Evolutionary conservation across 2,888 invertebrate genomes (phyloP).

Genomic region (Andrena chrysosceles): DNA sequence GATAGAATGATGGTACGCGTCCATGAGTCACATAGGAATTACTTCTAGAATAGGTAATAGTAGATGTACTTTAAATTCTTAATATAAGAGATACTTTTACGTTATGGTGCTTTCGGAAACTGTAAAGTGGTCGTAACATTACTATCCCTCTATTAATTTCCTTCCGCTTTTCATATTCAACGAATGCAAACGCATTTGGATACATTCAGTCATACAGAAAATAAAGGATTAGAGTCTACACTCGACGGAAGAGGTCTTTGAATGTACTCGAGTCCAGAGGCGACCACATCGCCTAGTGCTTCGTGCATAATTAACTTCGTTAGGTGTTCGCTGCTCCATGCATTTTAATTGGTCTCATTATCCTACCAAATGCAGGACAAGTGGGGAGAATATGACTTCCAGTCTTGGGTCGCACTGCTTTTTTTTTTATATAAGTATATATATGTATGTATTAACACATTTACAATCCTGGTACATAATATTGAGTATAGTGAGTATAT

Average conservation of each 20-base stretch:
- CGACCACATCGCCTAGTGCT: no score
- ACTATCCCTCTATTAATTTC: background rate
- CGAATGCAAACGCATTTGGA: no score
- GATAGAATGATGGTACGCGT: background rate
- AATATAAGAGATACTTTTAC: no score
- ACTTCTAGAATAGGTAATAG: background rate
- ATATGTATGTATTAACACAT: constrained; percentile 62
- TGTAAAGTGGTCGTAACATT: no score
- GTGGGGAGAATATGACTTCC: background rate
- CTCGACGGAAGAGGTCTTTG: background rate
- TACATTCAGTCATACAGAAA: no score
- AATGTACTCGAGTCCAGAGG: background rate
- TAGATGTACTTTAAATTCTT: background rate
- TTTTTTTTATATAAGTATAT: constrained; percentile 64
- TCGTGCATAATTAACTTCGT: constrained; percentile 37
- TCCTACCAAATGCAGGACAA: background rate
- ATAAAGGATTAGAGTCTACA: background rate
- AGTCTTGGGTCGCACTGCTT: background rate
- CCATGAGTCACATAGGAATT: background rate
- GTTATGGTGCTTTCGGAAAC: no score
- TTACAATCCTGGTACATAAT: constrained; percentile 68
- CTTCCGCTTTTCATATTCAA: no score
- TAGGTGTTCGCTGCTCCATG: background rate
- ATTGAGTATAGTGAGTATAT: constrained; percentile 68
- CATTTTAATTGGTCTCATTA: constrained; percentile 28